phyloP scores from a whole-genome alignment of 2,797 vertebrate genomes.

The Pseudopleuronectes americanus region DNA sequence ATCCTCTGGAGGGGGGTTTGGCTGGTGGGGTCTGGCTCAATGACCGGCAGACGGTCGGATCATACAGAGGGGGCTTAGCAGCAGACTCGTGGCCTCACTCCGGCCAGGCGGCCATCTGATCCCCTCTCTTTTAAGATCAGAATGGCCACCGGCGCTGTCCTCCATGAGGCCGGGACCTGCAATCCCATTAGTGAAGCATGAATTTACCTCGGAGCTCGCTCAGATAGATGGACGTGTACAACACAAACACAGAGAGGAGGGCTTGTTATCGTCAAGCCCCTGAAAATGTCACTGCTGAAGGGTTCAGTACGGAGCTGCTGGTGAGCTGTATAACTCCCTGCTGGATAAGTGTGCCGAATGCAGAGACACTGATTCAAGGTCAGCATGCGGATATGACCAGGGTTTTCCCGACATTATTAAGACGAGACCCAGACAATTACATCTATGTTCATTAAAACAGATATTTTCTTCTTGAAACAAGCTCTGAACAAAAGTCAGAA shows the following conservation, averaged over 20 bases:
- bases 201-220: constrained; percentile 43
- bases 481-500: too few relatives aligned
- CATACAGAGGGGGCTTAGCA: constrained; percentile 66
- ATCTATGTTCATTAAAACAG: neutral
- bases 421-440: too few relatives aligned
- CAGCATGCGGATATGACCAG: too few relatives aligned
- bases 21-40: constrained; percentile 65
- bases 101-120: constrained; percentile 68
- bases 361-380: neutral
- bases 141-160: constrained; percentile 51
- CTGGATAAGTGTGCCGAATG: constrained; percentile 1
- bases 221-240: neutral
- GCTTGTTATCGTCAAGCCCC: constrained; percentile 14
- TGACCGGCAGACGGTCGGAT: constrained; percentile 66
- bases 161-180: constrained; percentile 44
- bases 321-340: neutral
- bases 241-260: constrained; percentile 11
- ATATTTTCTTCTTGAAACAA: too few relatives aligned
- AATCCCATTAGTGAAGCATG: constrained; percentile 74
- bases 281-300: constrained; percentile 4
- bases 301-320: neutral
- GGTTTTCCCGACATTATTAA: neutral
- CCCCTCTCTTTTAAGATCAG: constrained; percentile 55
- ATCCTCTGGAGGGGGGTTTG: constrained; percentile 71
- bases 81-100: constrained; percentile 66